Conservation (phyloP, 2,888 invertebrate genomes). For the Leptothorax acervorum region DNA sequence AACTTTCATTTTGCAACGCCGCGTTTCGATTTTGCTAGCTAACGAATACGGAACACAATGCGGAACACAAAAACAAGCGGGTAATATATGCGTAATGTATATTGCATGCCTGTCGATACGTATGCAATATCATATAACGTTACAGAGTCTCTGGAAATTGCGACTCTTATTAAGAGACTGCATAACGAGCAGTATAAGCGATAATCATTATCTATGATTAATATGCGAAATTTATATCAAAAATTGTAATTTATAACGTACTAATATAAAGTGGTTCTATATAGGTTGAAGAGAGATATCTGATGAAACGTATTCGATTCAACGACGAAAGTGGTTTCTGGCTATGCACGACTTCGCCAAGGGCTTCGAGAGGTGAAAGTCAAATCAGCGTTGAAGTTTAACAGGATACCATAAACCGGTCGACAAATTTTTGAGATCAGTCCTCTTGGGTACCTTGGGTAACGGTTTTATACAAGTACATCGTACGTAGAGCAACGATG, state of each 20-base stretch:
- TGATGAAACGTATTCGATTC: neutral
- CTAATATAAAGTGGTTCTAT: neutral
- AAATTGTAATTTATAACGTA: neutral
- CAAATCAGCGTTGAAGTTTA: conserved; percentile 73
- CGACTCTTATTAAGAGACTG: neutral
- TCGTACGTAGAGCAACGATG: neutral
- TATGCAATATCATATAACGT: neutral
- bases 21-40: neutral
- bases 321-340: conserved; percentile 25
- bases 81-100: neutral
- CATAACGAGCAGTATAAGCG: neutral
- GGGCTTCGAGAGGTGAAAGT: conserved; percentile 78
- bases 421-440: conserved; percentile 56
- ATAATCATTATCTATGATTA: neutral
- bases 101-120: neutral
- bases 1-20: conserved; percentile 3
- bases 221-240: neutral
- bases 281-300: neutral
- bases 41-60: neutral
- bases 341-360: conserved; percentile 54
- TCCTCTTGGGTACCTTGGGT: conserved; percentile 14
- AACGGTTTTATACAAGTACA: conserved; percentile 1
- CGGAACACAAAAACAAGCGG: neutral
- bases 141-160: neutral
- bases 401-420: conserved; percentile 76